Conservation (phyloP, 1,140 invertebrate species). For the Chymomyza costata region DNA sequence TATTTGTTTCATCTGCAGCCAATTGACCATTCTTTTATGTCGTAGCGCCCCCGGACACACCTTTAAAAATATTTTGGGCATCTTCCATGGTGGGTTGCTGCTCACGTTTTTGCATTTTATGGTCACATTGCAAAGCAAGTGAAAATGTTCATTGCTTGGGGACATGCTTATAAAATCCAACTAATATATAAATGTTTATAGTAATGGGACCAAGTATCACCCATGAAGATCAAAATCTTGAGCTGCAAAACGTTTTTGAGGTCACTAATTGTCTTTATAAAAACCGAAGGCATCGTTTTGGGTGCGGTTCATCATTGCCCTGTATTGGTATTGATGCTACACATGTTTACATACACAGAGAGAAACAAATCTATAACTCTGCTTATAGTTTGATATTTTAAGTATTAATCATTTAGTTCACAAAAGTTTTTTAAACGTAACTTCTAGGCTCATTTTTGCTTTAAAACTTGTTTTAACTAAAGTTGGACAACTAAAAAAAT, state of each 20-base stretch:
- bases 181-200: constrained; percentile 18
- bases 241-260: constrained; percentile 66
- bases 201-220: constrained; percentile 35
- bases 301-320: no score
- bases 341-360: no score
- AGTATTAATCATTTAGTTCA: no score
- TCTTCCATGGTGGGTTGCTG: constrained; percentile 25
- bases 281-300: constrained; percentile 28
- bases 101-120: constrained; percentile 40
- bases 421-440: no score
- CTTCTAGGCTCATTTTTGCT: no score
- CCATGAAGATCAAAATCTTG: constrained; percentile 52
- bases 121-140: constrained; percentile 20
- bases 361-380: no score
- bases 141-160: constrained; percentile 53
- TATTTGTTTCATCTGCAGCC: constrained; percentile 14
- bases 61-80: constrained; percentile 9
- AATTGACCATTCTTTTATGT: constrained; percentile 45
- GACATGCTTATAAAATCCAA: constrained; percentile 62
- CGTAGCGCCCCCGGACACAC: constrained; percentile 23
- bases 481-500: no score
- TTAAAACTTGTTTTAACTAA: no score
- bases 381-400: no score
- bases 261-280: constrained; percentile 62
- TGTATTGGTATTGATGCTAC: no score